Conservation (phyloP, 1,140 invertebrate genomes). For the Rhysida immarginata region DNA sequence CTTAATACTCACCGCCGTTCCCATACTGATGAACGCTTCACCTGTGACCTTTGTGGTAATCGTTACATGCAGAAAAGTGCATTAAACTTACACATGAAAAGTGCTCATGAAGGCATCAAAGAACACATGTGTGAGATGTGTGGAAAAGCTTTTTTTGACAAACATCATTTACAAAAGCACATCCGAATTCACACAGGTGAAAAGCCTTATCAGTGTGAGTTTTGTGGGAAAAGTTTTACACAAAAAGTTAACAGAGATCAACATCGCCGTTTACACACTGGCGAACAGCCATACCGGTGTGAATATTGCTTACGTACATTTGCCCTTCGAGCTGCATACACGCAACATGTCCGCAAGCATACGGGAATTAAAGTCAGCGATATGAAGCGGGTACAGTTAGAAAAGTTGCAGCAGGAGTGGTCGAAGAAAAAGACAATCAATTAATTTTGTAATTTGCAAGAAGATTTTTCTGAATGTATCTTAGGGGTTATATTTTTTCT, state of each 20-base stretch:
- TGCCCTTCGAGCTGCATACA: background rate
- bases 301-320: conserved; percentile 33
- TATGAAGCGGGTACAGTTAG: conserved; percentile 1
- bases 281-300: conserved; percentile 44
- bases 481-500: too few relatives aligned
- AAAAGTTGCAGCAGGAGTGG: conserved; percentile 1
- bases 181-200: conserved; percentile 22
- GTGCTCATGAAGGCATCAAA: conserved; percentile 6
- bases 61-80: conserved; percentile 8
- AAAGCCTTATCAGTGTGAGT: conserved; percentile 31
- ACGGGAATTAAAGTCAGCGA: conserved; percentile 1
- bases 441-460: too few relatives aligned
- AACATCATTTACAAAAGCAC: conserved; percentile 5
- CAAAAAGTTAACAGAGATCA: conserved; percentile 36
- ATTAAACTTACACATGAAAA: conserved; percentile 4
- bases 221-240: conserved; percentile 36
- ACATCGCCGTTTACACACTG: conserved; percentile 38
- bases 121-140: conserved; percentile 8
- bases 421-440: too few relatives aligned
- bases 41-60: background rate
- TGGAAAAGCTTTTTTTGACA: conserved; percentile 7
- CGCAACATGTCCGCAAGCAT: conserved; percentile 2
- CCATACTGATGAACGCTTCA: conserved; percentile 1
- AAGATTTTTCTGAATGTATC: too few relatives aligned
- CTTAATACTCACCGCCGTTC: conserved; percentile 1